Evolutionary conservation across 1,140 invertebrate genomes (phyloP), one percentile per base, ranked within the genome.

Genomic region (Caenorhabditis latens): DNA sequence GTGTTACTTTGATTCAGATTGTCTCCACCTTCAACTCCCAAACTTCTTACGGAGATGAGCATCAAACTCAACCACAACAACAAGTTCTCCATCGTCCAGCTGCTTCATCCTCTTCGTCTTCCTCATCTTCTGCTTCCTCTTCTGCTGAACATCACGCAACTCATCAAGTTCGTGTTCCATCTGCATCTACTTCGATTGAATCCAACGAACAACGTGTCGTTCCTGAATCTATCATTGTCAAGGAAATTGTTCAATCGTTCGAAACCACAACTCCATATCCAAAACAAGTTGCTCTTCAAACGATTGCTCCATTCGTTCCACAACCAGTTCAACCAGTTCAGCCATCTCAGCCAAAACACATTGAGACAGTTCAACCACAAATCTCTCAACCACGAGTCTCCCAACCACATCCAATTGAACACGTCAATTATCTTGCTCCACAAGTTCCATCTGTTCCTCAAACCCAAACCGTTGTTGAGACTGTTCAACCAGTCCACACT

Each of bases 131-230:
- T 50, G 43, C 71, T 50, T 79, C 71, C n/a, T 48, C 71, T 24
- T 79, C 71, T 50, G 71, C 71, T 50, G 84, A 53, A 57, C 55
- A 63, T 55, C 84, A 85, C 19, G 48, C 84, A 19, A 85, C 48
- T 57, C 84, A 65, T 42, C 67, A 84, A 58, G 43, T 58, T 58
- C 24, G 82, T 42, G 53, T 63, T 58, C 40, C 84, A 46, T 63
- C 84, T 32, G 57, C 61, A 24, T 58, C 61, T 14, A 1, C 84
- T 65, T 84, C 84, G 19, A 50, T 84, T 11, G 84, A 84, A 24
- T 79, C 71, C 4, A 79, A 79, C 24, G 46, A 79, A 14, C 71
- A 79, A 53, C 71, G 71, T 50, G 57, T 61, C 43, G 40, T 61
- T 16, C 57, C 82, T 19, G 82, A 58, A 84, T 84, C 82, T 42